Evolutionary conservation across 2,888 invertebrate genomes (phyloP).

Genomic region (Yponomeuta cagnagella): DNA sequence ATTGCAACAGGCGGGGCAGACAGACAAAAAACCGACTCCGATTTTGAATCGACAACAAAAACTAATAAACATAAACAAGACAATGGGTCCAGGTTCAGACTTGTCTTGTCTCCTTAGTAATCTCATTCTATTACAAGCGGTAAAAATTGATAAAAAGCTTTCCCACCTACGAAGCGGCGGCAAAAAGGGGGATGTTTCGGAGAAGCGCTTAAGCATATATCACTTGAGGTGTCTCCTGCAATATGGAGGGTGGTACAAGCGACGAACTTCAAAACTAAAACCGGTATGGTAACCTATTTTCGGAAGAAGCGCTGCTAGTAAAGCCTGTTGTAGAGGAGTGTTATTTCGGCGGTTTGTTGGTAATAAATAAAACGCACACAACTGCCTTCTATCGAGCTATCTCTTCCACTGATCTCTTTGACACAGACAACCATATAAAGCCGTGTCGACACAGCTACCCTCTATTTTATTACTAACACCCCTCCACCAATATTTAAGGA

Average conservation of each 20-base stretch:
- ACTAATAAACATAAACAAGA: slow-evolving; percentile 24
- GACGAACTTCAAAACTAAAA: slow-evolving; percentile 7
- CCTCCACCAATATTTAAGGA: too few species aligned
- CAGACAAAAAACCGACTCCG: slow-evolving; percentile 40
- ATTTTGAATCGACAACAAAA: slow-evolving; percentile 32
- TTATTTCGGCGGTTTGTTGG: too few species aligned
- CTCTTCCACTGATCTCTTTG: too few species aligned
- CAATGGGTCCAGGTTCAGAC: slow-evolving; percentile 28
- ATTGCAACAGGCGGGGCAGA: slow-evolving; percentile 39
- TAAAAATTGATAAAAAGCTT: slow-evolving; percentile 47
- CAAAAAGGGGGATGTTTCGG: slow-evolving; percentile 36
- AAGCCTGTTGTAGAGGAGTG: too few species aligned
- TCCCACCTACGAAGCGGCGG: slow-evolving; percentile 43
- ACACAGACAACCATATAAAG: too few species aligned
- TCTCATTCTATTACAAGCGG: slow-evolving; percentile 45
- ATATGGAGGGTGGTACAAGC: slow-evolving; percentile 17
- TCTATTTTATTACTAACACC: too few species aligned
- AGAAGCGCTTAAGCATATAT: slow-evolving; percentile 37
- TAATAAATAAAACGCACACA: too few species aligned
- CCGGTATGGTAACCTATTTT: neutral
- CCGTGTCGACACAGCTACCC: too few species aligned
- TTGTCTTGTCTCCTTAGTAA: slow-evolving; percentile 26
- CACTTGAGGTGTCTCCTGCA: slow-evolving; percentile 13
- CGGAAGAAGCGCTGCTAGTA: neutral
- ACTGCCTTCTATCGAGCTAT: too few species aligned